Base-by-base conservation (phyloP, 2,888 invertebrate species). In the Abrostola triplasia region DNA sequence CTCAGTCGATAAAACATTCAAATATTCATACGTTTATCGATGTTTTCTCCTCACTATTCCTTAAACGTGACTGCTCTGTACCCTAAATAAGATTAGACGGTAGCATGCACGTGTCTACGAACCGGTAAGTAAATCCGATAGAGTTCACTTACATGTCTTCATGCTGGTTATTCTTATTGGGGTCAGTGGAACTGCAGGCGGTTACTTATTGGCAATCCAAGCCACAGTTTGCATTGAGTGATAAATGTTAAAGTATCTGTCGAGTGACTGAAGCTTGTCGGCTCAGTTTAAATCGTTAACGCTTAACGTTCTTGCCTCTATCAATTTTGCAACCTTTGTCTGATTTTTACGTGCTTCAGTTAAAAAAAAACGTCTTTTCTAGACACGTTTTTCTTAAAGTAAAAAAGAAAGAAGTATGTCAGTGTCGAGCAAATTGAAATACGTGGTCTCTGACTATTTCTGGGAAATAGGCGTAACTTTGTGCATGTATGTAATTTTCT, bases 41-140 rank as follows among this genome's bases (percentile, higher is more conserved):
- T 38, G 56, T 11, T 10, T 44, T 55, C 41, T 9, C 62, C 1
- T 65, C 77, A 68, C 64, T 77, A 64, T 24, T 6, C 38, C 12
- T 36, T n/a, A 50, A 68, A 70, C 68, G 71, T 73, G 77, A 67
- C 68, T 72, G 59, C 72, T 67, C 65, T 76, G 56, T 48, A 70
- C 67, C 74, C 71, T 55, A 65, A 78, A 68, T 70, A 48, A 52
- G 60, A 69, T 56, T 47, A 42, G 53, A 50, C 59, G 38, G 51
- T 69, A 55, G 36, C 12, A 6, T 48, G 57, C 78, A 78, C 73
- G 78, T 77, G 76, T 66, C 52, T 5, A 8, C 42, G 11, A 40
- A 51, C n/a, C 36, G 36, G 13, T 51, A 51, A 64, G 64, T 73
- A 73, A 72, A 69, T 61, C 54, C 11, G 48, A 58, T 44, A 60